Conservation (phyloP, 2,113 vertebrate genomes). For the Struthio camelus region DNA sequence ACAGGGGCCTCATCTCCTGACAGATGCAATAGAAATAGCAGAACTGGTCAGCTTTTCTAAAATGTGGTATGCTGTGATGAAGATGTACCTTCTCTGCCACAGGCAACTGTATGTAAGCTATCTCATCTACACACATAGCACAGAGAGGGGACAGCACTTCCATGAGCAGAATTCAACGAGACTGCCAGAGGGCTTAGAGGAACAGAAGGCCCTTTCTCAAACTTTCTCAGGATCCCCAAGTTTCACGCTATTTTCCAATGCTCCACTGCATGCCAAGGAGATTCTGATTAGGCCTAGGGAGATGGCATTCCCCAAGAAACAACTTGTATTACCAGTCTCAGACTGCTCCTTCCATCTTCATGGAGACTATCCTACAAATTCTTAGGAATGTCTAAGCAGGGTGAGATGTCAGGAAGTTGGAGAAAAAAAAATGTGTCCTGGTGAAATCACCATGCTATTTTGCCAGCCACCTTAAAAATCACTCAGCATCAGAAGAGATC, state of each 20-base stretch:
- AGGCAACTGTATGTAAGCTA: fast-evolving
- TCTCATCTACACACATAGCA: background rate
- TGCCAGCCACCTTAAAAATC: background rate
- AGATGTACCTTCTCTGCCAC: background rate
- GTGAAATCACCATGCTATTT: fast-evolving
- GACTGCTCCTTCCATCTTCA: background rate
- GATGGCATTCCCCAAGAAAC: background rate
- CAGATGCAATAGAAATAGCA: fast-evolving
- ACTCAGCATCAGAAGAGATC: background rate
- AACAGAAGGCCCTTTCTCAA: background rate
- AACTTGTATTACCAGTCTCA: background rate
- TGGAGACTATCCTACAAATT: background rate
- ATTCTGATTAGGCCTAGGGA: background rate
- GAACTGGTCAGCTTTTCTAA: background rate
- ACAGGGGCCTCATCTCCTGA: background rate
- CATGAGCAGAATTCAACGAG: background rate
- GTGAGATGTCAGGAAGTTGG: fast-evolving
- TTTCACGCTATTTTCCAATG: background rate
- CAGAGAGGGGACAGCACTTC: background rate
- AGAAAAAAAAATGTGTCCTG: background rate
- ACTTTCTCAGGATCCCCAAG: background rate
- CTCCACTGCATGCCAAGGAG: background rate
- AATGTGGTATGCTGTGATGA: fast-evolving
- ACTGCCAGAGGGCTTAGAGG: background rate
- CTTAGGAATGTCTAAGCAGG: fast-evolving